Evolutionary conservation across 2,113 vertebrate genomes (phyloP).

Genomic region (Trochalopteron elliotii): DNA sequence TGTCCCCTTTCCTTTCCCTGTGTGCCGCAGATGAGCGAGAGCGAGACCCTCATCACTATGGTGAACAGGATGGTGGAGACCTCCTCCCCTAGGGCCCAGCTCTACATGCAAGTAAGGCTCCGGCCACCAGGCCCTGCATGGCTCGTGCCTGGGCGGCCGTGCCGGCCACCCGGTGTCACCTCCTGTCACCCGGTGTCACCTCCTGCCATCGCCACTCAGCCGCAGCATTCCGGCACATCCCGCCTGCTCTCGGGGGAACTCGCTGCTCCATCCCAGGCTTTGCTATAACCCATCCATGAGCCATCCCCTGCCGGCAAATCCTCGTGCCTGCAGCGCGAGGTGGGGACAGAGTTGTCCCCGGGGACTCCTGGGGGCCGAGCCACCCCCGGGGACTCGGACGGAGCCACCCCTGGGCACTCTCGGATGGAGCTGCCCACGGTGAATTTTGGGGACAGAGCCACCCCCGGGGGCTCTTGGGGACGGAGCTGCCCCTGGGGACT

Average conservation of each 20-base stretch:
- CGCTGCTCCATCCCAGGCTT: conserved; percentile 43
- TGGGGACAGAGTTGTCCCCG: background rate
- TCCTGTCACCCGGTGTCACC: background rate
- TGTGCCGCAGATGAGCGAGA: conserved; percentile 84
- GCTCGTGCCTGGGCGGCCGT: conserved; percentile 59
- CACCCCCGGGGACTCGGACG: background rate
- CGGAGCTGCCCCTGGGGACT: background rate
- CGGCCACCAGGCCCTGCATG: background rate
- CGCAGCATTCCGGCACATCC: background rate
- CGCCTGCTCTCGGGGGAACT: background rate
- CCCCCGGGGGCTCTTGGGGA: background rate
- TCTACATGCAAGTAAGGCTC: conserved; percentile 90
- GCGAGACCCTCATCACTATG: conserved; percentile 86
- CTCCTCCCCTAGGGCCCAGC: conserved; percentile 85
- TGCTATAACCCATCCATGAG: conserved; percentile 46
- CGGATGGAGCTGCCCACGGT: background rate
- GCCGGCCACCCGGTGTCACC: conserved; percentile 3
- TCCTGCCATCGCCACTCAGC: conserved; percentile 6
- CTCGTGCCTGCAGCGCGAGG: background rate
- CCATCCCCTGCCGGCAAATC: background rate
- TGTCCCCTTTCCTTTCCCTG: conserved; percentile 76
- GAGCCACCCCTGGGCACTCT: background rate
- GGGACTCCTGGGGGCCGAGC: background rate
- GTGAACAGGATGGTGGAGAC: conserved; percentile 88
- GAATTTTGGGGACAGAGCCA: background rate